Percentiles rank a stretch among this genome's conserved stretches.
These are phyloP conservation scores for Ariolimax columbianus DNA, from an alignment of 2,888 invertebrate genomes.

Conservation along the genomic window DNA sequence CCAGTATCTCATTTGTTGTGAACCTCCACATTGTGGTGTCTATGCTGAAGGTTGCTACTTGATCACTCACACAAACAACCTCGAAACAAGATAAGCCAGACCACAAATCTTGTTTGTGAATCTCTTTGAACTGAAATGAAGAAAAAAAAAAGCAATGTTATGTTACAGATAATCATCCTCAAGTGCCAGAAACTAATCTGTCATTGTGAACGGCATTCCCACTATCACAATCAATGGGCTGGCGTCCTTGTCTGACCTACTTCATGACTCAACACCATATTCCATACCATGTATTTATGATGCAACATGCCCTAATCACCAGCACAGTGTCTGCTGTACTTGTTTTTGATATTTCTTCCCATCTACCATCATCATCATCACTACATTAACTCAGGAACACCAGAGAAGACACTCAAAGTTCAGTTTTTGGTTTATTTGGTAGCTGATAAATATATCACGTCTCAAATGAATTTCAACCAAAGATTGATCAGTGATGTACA, in stretches of 20 bases:
- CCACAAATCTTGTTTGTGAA: background rate
- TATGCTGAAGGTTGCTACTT: background rate
- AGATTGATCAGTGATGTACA: background rate
- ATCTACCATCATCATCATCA: background rate
- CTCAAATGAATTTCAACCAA: background rate
- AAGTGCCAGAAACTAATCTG: slow-evolving; percentile 6
- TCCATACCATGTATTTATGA: background rate
- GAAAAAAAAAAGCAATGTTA: background rate
- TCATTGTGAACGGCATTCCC: slow-evolving; percentile 17
- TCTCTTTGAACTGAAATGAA: background rate
- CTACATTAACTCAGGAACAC: slow-evolving; percentile 14
- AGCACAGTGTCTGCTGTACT: background rate
- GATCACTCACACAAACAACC: background rate
- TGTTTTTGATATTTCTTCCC: slow-evolving; percentile 12
- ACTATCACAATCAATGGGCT: background rate
- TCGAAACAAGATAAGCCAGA: background rate
- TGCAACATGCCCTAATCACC: background rate
- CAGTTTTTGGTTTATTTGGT: background rate
- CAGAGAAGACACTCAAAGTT: slow-evolving; percentile 2
- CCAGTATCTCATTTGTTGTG: background rate
- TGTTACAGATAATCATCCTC: background rate
- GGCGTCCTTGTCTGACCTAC: background rate
- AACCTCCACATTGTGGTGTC: background rate
- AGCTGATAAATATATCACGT: background rate
- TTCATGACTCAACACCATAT: slow-evolving; percentile 1